A percentile compares a stretch with the other conserved stretches of the same genome.
phyloP scores from a whole-genome alignment of 1,140 invertebrate genomes.

The Heliothis virescens region DNA sequence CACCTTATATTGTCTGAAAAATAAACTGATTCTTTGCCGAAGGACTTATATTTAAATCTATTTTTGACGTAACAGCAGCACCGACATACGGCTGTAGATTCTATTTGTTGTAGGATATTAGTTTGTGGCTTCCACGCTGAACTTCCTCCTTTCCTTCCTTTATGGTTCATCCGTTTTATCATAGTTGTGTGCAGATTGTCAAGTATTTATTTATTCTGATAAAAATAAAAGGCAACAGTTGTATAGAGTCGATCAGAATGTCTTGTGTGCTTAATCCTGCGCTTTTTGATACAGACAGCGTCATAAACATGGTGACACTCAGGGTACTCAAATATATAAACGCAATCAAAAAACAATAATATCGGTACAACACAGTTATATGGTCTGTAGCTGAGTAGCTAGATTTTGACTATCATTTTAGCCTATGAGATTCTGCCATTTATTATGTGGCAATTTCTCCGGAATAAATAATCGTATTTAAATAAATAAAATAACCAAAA shows the following conservation, averaged over 20 bases:
- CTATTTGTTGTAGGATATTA: conserved; percentile 16
- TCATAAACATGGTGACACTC: too few species aligned
- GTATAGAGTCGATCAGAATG: neutral
- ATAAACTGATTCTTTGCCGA: neutral
- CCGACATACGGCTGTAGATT: neutral
- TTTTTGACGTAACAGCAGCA: neutral
- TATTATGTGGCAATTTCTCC: too few species aligned
- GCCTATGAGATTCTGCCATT: too few species aligned
- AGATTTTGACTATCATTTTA: too few species aligned
- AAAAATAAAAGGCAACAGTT: neutral
- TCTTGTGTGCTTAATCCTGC: neutral
- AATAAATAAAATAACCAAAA: too few species aligned
- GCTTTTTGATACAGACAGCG: too few species aligned
- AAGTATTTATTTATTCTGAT: neutral
- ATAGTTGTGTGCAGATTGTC: neutral
- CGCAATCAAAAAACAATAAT: too few species aligned
- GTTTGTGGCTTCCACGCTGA: neutral
- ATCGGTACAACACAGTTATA: too few species aligned
- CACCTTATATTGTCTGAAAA: too few species aligned
- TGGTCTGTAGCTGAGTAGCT: too few species aligned
- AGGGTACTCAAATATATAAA: too few species aligned
- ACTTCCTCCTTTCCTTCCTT: neutral
- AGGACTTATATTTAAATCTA: neutral
- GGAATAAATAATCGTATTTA: too few species aligned
- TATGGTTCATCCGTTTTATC: neutral